Base-by-base conservation (phyloP, 2,113 vertebrate species). In the Dipodomys stephensi region DNA sequence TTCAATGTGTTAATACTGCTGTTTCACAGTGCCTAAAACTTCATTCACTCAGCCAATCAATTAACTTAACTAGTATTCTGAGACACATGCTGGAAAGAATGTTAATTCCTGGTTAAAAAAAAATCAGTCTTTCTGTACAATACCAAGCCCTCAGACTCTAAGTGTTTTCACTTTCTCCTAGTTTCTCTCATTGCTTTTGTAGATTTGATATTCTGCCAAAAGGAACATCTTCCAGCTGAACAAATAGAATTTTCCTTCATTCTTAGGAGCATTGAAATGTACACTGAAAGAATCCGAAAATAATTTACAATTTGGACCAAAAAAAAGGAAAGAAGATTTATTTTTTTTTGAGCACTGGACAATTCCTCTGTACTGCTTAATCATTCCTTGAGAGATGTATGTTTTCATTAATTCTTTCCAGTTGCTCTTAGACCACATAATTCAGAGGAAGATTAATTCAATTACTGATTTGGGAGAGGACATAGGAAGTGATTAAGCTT, bases 191-290 rank as follows among this genome's bases (percentile, higher is more conserved):
- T 35, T 80, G 35, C 32, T 65, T n/a, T 49, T 53, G 65, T 15
- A 73, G 44, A 86, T 85, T 95, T 49, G 92, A 67, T 44, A 0
- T 65, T 86, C 84, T 25, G 68, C 94, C 92, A 93, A 96, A 74
- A 96, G 25, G 95, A 80, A 93, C 67, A 88, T 78, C 95, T 88
- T 96, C 81, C 79, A 92, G 85, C 83, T 32, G 71, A 97, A 95
- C 25, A 94, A 96, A 95, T 12, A 90, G 32, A 64, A 89, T 64
- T 91, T 11, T 88, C 96, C 92, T 90, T 94, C 76, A 16, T 78
- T 90, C 83, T 69, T 15, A 60, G 27, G 28, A 88, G 77, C 80
- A 73, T 0, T 95, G 81, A 86, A 89, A 93, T 84, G 84, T 87
- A 81, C n/a, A 90, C 53, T 72, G 91, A 90, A 93, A 82, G 60